Evolutionary conservation across 2,888 invertebrate genomes (phyloP).

Genomic region (Cremastinae sp.): DNA sequence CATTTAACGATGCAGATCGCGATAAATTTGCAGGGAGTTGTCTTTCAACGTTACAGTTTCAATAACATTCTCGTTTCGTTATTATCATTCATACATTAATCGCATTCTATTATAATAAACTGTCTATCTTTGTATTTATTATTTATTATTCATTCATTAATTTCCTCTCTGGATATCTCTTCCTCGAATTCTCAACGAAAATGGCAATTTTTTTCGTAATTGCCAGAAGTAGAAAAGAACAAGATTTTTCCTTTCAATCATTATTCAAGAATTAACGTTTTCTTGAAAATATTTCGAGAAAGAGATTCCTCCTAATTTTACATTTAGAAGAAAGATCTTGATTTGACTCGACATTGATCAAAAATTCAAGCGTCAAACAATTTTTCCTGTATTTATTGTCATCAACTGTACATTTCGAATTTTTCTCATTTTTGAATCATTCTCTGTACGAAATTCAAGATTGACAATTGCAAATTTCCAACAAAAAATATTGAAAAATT

Average conservation of each 20-base stretch:
- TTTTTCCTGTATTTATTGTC: neutral
- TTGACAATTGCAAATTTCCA: too few relatives aligned
- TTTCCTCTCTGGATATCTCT: neutral
- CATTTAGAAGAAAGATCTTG: neutral
- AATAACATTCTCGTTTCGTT: constrained; percentile 10
- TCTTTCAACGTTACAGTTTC: neutral
- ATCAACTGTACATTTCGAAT: neutral
- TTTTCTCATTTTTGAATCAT: neutral
- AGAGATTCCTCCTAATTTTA: too few relatives aligned
- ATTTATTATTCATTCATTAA: neutral
- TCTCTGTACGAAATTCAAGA: too few relatives aligned
- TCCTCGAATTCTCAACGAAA: constrained; percentile 8
- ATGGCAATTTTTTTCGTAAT: constrained; percentile 1
- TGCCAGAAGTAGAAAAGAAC: constrained; percentile 19
- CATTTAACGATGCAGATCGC: constrained; percentile 30
- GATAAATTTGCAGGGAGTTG: constrained; percentile 23
- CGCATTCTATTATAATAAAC: constrained; percentile 11
- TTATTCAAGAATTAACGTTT: neutral
- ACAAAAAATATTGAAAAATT: too few relatives aligned
- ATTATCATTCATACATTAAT: constrained; percentile 38
- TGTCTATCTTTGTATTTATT: neutral
- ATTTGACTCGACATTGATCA: neutral
- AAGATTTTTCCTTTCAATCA: neutral
- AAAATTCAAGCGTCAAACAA: neutral
- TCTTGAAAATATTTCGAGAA: neutral